Conservation (phyloP, 2,888 invertebrate species). For the Iphiclides podalirius region DNA sequence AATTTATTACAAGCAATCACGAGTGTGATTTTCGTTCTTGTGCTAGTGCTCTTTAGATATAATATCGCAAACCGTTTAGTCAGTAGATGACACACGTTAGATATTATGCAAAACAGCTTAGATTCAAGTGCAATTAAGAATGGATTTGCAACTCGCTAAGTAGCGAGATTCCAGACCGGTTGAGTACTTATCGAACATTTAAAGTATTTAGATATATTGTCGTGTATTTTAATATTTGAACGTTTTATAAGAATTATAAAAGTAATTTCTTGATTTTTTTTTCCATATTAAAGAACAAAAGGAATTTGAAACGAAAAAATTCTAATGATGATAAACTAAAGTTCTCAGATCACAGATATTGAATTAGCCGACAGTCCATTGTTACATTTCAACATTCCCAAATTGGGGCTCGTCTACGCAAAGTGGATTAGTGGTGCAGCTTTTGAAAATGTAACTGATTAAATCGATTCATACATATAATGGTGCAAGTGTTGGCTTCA, state of each 20-base stretch:
- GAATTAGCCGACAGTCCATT: too few species aligned
- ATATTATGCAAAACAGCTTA: slow-evolving; percentile 19
- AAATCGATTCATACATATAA: background rate
- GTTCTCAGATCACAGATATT: too few species aligned
- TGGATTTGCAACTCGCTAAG: slow-evolving; percentile 19
- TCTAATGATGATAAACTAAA: background rate
- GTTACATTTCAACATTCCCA: too few species aligned
- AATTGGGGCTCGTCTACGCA: too few species aligned
- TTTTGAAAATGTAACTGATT: too few species aligned
- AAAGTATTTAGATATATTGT: background rate
- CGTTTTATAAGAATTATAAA: too few species aligned
- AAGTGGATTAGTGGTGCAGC: too few species aligned
- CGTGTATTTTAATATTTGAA: background rate
- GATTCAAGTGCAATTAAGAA: slow-evolving; percentile 22
- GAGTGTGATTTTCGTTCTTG: slow-evolving; percentile 7
- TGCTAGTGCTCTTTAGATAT: background rate
- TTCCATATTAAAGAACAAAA: too few species aligned
- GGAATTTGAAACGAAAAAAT: background rate
- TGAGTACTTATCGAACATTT: slow-evolving; percentile 3
- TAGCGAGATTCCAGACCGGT: slow-evolving; percentile 19
- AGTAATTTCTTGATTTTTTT: too few species aligned
- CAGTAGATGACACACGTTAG: slow-evolving; percentile 10
- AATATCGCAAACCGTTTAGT: slow-evolving; percentile 1
- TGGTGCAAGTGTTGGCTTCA: background rate
- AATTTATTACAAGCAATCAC: slow-evolving; percentile 1